Evolutionary conservation across 2,888 invertebrate species (phyloP).

Genomic region (Cerastis leucographa): DNA sequence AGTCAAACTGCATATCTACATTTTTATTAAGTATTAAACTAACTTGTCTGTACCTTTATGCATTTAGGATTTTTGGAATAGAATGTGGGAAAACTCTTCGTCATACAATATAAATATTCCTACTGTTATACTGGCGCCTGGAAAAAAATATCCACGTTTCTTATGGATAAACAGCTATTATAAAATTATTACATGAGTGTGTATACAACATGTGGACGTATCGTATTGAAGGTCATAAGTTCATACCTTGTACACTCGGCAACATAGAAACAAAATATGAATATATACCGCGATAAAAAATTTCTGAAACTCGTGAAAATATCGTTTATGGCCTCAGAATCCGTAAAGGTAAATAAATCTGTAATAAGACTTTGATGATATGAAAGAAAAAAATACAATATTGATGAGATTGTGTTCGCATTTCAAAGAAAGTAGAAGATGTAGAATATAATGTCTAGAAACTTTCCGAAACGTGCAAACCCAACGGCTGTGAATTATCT

Average conservation of each 20-base stretch:
- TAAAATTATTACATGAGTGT: neutral
- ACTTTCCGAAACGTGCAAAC: constrained; percentile 29
- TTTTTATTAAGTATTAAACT: neutral
- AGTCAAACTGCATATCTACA: neutral
- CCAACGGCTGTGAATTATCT: constrained; percentile 37
- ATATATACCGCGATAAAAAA: constrained; percentile 14
- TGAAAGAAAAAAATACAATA: constrained; percentile 51
- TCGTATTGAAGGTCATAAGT: constrained; percentile 12
- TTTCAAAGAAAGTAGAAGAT: constrained; percentile 9
- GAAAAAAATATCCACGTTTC: neutral
- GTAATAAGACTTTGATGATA: constrained; percentile 47
- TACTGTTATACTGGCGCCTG: no score
- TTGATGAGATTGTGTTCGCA: constrained; percentile 49
- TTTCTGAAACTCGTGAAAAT: constrained; percentile 26
- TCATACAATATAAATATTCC: neutral
- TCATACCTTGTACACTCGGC: neutral
- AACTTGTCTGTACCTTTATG: neutral
- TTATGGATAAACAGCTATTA: neutral
- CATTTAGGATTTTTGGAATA: neutral
- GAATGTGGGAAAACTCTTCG: neutral
- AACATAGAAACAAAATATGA: constrained; percentile 22
- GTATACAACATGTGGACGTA: neutral
- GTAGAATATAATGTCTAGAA: constrained; percentile 30
- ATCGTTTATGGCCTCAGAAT: constrained; percentile 32
- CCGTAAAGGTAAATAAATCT: constrained; percentile 58